Conservation (phyloP, 2,113 vertebrate genomes). For the Periophthalmodon schlosseri region DNA sequence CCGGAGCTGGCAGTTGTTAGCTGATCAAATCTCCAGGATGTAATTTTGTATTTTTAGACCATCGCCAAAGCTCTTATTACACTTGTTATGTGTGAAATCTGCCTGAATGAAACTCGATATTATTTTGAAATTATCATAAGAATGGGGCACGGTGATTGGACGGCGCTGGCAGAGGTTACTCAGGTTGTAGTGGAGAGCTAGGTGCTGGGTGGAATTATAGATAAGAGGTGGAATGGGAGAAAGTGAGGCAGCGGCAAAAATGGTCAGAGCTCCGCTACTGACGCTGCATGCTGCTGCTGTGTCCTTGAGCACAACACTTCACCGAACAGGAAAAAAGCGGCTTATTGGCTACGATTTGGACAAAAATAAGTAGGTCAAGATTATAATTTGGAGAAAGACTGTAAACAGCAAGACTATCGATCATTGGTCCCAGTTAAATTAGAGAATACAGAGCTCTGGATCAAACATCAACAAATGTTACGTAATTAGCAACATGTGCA, state of each 20-base stretch:
- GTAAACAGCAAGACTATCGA: too few relatives aligned
- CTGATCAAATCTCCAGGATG: conserved; percentile 12
- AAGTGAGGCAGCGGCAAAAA: not conserved
- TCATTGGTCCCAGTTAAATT: too few relatives aligned
- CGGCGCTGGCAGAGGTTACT: not conserved
- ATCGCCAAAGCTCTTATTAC: not conserved
- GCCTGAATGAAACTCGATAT: conserved; percentile 3
- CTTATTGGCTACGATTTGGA: not conserved
- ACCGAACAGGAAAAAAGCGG: too few relatives aligned
- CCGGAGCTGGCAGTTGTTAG: conserved; percentile 2
- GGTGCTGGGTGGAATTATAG: not conserved
- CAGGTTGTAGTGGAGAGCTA: not conserved
- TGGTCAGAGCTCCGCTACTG: not conserved
- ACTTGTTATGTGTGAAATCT: conserved; percentile 24
- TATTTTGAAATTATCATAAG: conserved; percentile 16
- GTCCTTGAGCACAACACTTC: not conserved
- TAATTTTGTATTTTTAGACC: conserved; percentile 4
- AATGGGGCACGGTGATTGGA: not conserved
- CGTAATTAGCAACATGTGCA: too few relatives aligned
- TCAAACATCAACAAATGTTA: too few relatives aligned
- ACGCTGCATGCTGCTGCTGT: not conserved
- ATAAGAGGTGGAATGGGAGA: not conserved
- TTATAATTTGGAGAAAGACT: too few relatives aligned
- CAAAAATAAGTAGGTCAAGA: not conserved
- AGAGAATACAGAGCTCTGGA: too few relatives aligned